Conservation (phyloP, 2,888 invertebrate species). For the Drosophila neotestacea region DNA sequence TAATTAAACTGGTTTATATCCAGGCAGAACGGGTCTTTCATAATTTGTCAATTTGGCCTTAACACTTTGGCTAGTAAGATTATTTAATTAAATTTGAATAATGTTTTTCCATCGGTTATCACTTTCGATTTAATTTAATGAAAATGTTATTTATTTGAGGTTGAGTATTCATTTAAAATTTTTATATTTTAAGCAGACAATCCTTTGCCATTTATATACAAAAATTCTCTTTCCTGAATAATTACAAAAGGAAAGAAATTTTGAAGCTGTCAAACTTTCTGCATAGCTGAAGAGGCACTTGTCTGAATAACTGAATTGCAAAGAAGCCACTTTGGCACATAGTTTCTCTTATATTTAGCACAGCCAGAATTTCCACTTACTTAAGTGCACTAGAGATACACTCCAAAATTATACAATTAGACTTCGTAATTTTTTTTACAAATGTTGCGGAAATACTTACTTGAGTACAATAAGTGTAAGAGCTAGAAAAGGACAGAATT, state of each 20-base stretch:
- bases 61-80: neutral
- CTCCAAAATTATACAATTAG: constrained; percentile 20
- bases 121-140: neutral
- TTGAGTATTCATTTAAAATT: neutral
- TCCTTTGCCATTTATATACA: too few relatives aligned
- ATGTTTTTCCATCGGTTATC: neutral
- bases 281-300: neutral
- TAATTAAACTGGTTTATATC: constrained; percentile 12
- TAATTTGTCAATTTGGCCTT: neutral
- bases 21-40: neutral
- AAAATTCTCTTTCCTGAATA: too few relatives aligned
- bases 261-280: neutral
- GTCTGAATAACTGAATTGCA: constrained; percentile 16
- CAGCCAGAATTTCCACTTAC: neutral
- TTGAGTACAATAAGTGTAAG: neutral
- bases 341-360: neutral
- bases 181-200: too few relatives aligned
- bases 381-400: constrained; percentile 3
- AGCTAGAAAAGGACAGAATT: neutral
- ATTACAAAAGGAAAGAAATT: neutral
- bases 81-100: constrained; percentile 1
- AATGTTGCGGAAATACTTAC: constrained; percentile 8
- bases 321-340: constrained; percentile 4
- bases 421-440: constrained; percentile 13
- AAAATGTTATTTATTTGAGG: neutral